Percentiles rank a stretch among this genome's conserved stretches.
Conservation (phyloP, 2,888 invertebrate genomes). For the Eupithecia pulchellata region DNA sequence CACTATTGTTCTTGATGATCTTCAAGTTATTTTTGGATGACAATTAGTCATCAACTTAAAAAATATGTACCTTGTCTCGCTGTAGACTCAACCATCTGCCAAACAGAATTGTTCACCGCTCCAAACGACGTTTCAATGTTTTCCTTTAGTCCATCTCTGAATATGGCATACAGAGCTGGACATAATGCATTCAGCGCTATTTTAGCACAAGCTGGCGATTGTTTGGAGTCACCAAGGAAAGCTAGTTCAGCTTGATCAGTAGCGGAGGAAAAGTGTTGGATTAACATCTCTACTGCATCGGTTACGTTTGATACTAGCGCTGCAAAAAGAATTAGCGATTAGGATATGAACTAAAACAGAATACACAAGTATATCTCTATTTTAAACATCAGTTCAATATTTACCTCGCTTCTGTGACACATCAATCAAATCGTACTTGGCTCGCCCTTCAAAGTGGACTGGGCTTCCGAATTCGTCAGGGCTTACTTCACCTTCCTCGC, state of each 20-base stretch:
- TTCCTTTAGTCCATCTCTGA: slow-evolving; percentile 93
- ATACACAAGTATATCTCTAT: not conserved
- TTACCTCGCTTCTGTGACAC: slow-evolving; percentile 87
- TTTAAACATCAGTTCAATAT: slow-evolving; percentile 1
- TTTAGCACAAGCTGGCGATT: slow-evolving; percentile 89
- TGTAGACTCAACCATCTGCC: slow-evolving; percentile 95
- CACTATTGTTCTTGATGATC: not conserved
- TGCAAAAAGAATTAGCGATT: slow-evolving; percentile 61
- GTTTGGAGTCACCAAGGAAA: slow-evolving; percentile 84
- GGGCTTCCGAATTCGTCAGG: slow-evolving; percentile 86
- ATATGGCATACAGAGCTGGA: slow-evolving; percentile 92
- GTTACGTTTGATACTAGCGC: slow-evolving; percentile 90
- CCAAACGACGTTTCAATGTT: slow-evolving; percentile 94
- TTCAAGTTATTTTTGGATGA: not conserved
- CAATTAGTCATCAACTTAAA: not conserved
- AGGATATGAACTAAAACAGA: not conserved
- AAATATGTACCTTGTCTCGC: slow-evolving; percentile 89
- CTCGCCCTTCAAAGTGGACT: slow-evolving; percentile 68
- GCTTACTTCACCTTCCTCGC: slow-evolving; percentile 87
- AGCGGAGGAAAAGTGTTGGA: slow-evolving; percentile 89
- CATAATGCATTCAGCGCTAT: slow-evolving; percentile 91
- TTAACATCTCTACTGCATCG: slow-evolving; percentile 90
- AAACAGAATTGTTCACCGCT: slow-evolving; percentile 93
- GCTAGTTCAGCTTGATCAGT: slow-evolving; percentile 87
- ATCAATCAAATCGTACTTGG: slow-evolving; percentile 80